phyloP scores from a whole-genome alignment of 2,888 invertebrate species.

The Willowsia nigromaculata region DNA sequence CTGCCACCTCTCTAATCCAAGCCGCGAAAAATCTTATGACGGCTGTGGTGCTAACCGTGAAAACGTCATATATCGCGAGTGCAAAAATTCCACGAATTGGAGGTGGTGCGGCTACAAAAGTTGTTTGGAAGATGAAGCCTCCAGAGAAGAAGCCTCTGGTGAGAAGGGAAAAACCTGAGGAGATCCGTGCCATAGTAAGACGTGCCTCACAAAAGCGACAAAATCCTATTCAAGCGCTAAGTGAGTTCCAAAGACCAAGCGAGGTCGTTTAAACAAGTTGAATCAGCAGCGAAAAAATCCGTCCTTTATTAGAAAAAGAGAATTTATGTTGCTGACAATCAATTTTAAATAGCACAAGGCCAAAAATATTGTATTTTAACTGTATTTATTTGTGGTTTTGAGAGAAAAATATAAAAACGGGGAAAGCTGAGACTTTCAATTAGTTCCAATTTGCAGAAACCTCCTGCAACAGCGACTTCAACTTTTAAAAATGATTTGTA shows the following conservation, averaged over 20 bases:
- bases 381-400: too few species aligned
- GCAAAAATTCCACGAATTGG: constrained; percentile 81
- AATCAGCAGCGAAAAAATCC: constrained; percentile 24
- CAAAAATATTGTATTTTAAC: too few species aligned
- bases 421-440: too few species aligned
- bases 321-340: too few species aligned
- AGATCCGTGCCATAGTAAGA: constrained; percentile 73
- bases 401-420: too few species aligned
- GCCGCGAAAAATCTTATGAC: constrained; percentile 84
- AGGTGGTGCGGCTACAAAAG: constrained; percentile 46
- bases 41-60: constrained; percentile 84
- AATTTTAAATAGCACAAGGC: too few species aligned
- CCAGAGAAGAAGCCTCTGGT: constrained; percentile 84
- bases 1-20: constrained; percentile 84
- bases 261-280: constrained; percentile 51
- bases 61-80: constrained; percentile 84
- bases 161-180: constrained; percentile 76
- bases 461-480: too few species aligned
- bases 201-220: constrained; percentile 70
- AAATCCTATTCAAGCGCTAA: constrained; percentile 71
- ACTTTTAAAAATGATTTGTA: too few species aligned
- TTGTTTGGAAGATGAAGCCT: constrained; percentile 81
- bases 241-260: constrained; percentile 70
- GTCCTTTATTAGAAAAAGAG: not conserved
- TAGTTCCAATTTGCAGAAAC: too few species aligned